phyloP scores from a whole-genome alignment of 2,888 invertebrate genomes.

The Trachelus troglodyta region DNA sequence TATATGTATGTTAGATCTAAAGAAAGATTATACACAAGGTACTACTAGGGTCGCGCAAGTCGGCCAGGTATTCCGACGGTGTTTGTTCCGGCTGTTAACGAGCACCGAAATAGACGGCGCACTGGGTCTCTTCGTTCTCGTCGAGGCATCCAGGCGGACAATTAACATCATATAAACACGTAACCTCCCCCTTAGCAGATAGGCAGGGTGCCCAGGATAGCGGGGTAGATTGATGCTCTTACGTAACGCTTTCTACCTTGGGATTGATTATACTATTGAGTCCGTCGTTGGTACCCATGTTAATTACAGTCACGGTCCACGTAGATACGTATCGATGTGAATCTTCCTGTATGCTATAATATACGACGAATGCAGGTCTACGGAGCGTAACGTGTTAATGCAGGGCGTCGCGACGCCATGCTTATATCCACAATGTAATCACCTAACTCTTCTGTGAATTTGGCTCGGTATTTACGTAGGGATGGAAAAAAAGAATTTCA shows the following conservation, averaged over 20 bases:
- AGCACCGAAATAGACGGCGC: constrained; percentile 5
- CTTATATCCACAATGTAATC: background rate
- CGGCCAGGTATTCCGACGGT: constrained; percentile 1
- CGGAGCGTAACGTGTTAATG: background rate
- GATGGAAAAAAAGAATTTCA: background rate
- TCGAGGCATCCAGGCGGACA: background rate
- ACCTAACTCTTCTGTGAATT: background rate
- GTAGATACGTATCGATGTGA: background rate
- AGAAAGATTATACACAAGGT: background rate
- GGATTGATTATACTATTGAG: background rate
- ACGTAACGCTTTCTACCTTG: background rate
- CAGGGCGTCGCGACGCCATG: background rate
- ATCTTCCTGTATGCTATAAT: background rate
- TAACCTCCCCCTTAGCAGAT: background rate
- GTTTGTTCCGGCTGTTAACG: constrained; percentile 8
- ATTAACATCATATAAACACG: background rate
- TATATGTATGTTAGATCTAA: background rate
- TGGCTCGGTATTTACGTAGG: background rate
- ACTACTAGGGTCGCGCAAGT: background rate
- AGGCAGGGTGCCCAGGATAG: background rate
- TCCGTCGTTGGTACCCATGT: background rate
- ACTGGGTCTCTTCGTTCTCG: background rate
- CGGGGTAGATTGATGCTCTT: background rate
- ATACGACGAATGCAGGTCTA: background rate
- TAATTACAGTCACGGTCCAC: background rate